These are phyloP conservation scores for Pollenia labialis DNA, from an alignment of 2,888 invertebrate species.

Conservation along the genomic window DNA sequence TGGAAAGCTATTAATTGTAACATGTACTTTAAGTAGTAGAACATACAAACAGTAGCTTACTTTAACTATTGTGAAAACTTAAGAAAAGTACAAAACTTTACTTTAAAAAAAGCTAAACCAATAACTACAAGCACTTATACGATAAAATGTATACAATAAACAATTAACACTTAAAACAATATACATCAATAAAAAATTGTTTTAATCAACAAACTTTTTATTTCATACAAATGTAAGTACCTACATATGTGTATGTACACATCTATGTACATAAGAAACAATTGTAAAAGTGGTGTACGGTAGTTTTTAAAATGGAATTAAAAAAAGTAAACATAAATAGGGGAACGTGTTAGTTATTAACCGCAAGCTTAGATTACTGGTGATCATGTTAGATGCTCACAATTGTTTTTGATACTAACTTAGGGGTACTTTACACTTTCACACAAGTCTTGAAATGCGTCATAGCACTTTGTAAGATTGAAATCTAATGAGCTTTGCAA, in stretches of 20 bases:
- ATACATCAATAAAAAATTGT: slow-evolving; percentile 35
- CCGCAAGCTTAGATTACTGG: background rate
- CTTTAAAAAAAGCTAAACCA: slow-evolving; percentile 9
- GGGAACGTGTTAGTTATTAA: no score
- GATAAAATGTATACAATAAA: slow-evolving; percentile 50
- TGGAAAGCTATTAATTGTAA: no score
- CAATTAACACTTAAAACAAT: slow-evolving; percentile 52
- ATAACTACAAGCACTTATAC: slow-evolving; percentile 22
- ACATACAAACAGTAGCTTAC: background rate
- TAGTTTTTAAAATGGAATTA: no score
- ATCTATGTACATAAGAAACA: background rate
- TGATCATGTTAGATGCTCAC: no score
- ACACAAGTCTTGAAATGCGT: no score
- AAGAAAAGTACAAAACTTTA: background rate
- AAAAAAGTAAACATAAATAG: no score
- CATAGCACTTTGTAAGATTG: no score
- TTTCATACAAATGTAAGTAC: background rate
- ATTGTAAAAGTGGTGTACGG: no score
- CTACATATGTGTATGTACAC: background rate
- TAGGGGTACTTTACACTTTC: no score
- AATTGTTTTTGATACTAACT: no score
- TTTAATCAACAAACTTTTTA: slow-evolving; percentile 25
- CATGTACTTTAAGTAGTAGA: no score
- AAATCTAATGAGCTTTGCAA: no score
- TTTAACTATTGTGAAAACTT: slow-evolving; percentile 5